Conservation (phyloP, 2,113 vertebrate genomes). For the Cercocebus atys region DNA sequence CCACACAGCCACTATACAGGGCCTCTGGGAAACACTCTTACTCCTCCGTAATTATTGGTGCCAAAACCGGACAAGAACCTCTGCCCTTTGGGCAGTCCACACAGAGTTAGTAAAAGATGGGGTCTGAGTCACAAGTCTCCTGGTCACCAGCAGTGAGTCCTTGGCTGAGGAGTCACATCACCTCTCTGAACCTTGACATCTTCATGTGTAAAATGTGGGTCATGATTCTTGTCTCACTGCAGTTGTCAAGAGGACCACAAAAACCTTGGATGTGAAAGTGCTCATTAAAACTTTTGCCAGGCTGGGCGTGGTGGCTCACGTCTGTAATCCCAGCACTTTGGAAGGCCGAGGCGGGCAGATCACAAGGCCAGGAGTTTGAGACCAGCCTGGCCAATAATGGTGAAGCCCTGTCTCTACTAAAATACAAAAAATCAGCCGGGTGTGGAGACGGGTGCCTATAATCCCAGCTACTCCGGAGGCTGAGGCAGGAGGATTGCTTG, state of each 20-base stretch:
- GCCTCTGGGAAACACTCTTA: neutral
- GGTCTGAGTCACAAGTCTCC: fast-evolving
- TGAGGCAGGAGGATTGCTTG: no score
- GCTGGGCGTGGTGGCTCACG: neutral
- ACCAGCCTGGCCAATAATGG: no score
- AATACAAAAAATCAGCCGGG: no score
- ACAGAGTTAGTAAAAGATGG: neutral
- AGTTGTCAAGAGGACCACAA: neutral
- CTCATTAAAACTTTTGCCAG: neutral
- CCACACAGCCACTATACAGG: neutral
- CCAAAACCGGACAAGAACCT: neutral
- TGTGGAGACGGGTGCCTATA: no score
- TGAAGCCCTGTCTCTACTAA: no score
- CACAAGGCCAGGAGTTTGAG: no score
- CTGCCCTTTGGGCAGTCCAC: neutral
- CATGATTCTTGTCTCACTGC: neutral
- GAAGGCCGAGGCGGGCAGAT: neutral
- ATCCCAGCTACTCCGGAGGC: no score
- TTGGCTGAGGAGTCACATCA: neutral
- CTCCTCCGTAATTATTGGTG: neutral
- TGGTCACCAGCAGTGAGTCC: neutral
- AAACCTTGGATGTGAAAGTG: neutral
- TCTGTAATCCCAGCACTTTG: neutral
- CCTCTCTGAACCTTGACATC: neutral
- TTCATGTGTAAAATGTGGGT: neutral